A percentile compares a stretch with the other conserved stretches of the same genome.
phyloP scores from a whole-genome alignment of 64 coral and sea anemone species.

The Exaiptasia diaphana region DNA sequence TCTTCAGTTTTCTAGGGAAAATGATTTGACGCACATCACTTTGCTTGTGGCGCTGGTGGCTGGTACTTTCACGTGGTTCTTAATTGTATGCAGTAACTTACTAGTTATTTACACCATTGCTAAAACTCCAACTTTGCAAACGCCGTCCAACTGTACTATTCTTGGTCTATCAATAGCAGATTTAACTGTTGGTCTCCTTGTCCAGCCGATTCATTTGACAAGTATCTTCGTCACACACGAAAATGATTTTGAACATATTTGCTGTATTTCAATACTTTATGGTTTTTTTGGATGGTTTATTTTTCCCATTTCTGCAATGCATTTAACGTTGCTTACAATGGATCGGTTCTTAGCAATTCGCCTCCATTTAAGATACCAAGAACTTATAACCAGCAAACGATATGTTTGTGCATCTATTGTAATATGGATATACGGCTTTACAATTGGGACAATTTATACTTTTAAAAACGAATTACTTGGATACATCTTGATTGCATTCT shows the following conservation, averaged over 20 bases:
- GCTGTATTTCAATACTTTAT: background rate
- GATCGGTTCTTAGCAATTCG: slow-evolving; percentile 12
- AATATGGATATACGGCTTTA: too few relatives aligned
- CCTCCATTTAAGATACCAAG: slow-evolving; percentile 24
- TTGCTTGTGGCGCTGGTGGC: too few relatives aligned
- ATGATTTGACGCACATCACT: too few relatives aligned
- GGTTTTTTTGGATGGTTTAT: background rate
- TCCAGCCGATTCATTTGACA: background rate
- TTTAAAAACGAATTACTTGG: too few relatives aligned
- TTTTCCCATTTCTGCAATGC: too few relatives aligned
- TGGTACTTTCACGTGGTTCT: too few relatives aligned
- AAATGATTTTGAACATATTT: too few relatives aligned
- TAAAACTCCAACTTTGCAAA: background rate
- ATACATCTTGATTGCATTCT: too few relatives aligned
- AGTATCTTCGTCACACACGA: background rate
- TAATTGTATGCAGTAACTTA: background rate
- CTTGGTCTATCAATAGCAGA: background rate
- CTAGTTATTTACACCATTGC: background rate
- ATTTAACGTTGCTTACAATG: background rate
- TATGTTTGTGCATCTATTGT: background rate
- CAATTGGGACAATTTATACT: too few relatives aligned
- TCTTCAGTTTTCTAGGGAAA: too few relatives aligned
- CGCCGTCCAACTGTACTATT: background rate
- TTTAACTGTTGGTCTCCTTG: background rate
- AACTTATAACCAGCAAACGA: slow-evolving; percentile 2